Conservation (phyloP, 2,113 vertebrate species). For the Eurypyga helias region DNA sequence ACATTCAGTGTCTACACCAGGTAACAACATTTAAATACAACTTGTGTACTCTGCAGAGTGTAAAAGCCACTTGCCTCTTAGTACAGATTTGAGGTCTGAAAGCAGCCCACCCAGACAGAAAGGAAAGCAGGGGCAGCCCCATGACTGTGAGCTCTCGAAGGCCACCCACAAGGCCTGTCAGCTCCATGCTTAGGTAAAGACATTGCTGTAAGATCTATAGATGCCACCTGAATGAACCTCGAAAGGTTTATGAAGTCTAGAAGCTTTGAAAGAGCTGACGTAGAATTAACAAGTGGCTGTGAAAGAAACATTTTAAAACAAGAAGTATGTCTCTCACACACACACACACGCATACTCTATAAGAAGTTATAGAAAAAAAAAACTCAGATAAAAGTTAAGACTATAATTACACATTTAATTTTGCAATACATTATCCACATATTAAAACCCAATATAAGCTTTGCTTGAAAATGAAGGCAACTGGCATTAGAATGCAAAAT, state of each 20-base stretch:
- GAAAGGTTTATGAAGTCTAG: not conserved
- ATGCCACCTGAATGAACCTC: not conserved
- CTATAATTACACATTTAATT: constrained; percentile 16
- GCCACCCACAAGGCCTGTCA: not conserved
- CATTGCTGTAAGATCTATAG: not conserved
- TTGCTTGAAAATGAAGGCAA: constrained; percentile 12
- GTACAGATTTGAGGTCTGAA: not conserved
- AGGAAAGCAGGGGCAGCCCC: not conserved
- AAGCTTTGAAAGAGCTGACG: not conserved
- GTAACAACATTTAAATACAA: not conserved
- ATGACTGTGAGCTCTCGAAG: rapidly evolving
- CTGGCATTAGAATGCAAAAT: not conserved
- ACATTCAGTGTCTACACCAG: not conserved
- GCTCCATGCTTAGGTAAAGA: not conserved
- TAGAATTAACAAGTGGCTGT: not conserved
- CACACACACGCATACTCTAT: rapidly evolving
- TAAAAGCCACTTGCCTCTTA: not conserved
- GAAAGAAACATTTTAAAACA: not conserved
- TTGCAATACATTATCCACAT: constrained; percentile 1
- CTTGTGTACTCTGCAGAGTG: not conserved
- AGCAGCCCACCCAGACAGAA: not conserved
- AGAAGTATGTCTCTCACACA: not conserved
- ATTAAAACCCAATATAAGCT: not conserved
- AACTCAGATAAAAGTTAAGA: not conserved
- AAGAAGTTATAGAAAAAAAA: not conserved